Conservation (phyloP, 2,113 vertebrate genomes). For the Tetraodon nigroviridis region DNA sequence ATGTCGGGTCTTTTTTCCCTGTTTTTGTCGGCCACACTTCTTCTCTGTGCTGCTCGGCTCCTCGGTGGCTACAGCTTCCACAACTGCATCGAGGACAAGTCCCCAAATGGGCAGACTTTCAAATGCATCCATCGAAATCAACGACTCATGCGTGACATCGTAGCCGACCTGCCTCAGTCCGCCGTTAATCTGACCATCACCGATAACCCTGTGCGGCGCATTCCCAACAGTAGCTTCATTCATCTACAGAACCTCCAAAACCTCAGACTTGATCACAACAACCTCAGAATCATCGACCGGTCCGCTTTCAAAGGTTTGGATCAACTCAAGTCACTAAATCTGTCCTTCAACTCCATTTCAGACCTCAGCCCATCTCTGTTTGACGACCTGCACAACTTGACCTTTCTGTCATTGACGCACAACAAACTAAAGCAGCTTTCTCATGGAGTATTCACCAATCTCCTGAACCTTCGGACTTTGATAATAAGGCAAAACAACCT, state of each 20-base stretch:
- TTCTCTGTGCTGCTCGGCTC: conserved; percentile 31
- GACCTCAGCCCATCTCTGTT: conserved; percentile 53
- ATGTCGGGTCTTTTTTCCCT: conserved; percentile 39
- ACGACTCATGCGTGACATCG: conserved; percentile 26
- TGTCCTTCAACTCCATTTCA: conserved; percentile 67
- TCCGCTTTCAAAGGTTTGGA: conserved; percentile 70
- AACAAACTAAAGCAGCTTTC: conserved; percentile 62
- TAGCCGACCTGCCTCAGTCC: conserved; percentile 58
- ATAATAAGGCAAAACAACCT: conserved; percentile 60
- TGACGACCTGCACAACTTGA: conserved; percentile 59
- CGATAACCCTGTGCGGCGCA: background rate
- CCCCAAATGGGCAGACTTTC: conserved; percentile 32
- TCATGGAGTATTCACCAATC: conserved; percentile 43
- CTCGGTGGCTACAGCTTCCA: conserved; percentile 68
- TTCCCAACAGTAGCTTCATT: conserved; percentile 53
- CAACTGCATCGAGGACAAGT: conserved; percentile 70
- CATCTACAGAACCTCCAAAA: conserved; percentile 46
- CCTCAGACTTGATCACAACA: conserved; percentile 68
- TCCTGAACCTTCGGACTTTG: conserved; percentile 50
- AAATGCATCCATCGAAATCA: conserved; percentile 58
- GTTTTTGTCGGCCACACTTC: conserved; percentile 17
- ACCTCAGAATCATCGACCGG: conserved; percentile 21
- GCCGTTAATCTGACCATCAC: conserved; percentile 54
- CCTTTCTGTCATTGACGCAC: conserved; percentile 50
- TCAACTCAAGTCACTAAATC: conserved; percentile 58